Percentiles rank a stretch among this genome's conserved stretches.
Conservation (phyloP, 2,797 vertebrate genomes). For the Enteromius anoplus region DNA sequence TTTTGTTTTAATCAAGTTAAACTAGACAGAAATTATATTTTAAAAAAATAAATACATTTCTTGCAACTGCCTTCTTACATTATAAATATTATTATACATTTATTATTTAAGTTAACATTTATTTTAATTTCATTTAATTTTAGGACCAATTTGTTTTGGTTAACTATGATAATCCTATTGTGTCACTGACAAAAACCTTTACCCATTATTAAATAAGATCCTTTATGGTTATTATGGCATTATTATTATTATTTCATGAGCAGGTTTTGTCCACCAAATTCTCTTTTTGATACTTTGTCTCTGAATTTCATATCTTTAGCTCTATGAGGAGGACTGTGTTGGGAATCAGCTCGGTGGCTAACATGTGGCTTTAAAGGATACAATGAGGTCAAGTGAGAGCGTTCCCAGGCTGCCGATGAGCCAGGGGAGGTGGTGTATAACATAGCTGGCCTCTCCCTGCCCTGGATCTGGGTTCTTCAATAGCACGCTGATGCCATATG, state of each 20-base stretch:
- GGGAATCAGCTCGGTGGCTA: not conserved
- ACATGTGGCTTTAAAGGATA: slow-evolving; percentile 83
- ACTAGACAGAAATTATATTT: too few species aligned
- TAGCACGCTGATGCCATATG: slow-evolving; percentile 89
- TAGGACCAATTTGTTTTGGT: not conserved
- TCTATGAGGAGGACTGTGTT: not conserved
- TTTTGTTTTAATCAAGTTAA: too few species aligned
- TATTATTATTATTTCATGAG: not conserved
- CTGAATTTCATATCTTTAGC: not conserved
- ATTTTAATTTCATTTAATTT: not conserved
- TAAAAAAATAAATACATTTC: too few species aligned
- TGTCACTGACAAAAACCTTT: not conserved
- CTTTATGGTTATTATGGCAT: not conserved
- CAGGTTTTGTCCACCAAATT: not conserved
- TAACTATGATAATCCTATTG: not conserved
- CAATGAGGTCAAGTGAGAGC: slow-evolving; percentile 83
- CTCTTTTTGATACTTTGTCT: not conserved
- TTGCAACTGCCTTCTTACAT: too few species aligned
- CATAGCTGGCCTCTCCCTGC: slow-evolving; percentile 80
- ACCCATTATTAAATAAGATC: too few species aligned
- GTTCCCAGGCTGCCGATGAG: slow-evolving; percentile 94
- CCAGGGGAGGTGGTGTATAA: slow-evolving; percentile 94
- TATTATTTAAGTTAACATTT: too few species aligned
- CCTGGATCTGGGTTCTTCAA: slow-evolving; percentile 88
- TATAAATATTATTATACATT: too few species aligned